A percentile compares a stretch with the other conserved stretches of the same genome.
These are phyloP conservation scores for Sebastes wilsoni DNA, from an alignment of 2,797 vertebrate species.

Conservation along the genomic window DNA sequence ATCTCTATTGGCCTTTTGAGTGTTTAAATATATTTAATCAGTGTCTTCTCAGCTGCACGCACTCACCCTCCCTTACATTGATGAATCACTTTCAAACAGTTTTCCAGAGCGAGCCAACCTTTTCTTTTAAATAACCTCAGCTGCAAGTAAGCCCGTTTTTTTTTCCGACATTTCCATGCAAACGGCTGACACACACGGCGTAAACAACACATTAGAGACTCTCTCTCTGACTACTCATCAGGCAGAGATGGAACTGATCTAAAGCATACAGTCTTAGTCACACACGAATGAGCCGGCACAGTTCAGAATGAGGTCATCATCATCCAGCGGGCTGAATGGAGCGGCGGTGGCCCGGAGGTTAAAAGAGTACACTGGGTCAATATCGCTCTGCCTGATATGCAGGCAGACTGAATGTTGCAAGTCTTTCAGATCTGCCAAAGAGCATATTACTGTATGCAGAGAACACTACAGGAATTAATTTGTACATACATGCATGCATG, in stretches of 20 bases:
- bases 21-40: slow-evolving; percentile 9
- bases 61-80: not conserved
- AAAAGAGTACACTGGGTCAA: slow-evolving; percentile 7
- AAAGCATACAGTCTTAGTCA: slow-evolving; percentile 52
- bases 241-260: slow-evolving; percentile 44
- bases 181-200: not conserved
- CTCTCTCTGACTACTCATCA: slow-evolving; percentile 22
- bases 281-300: slow-evolving; percentile 9
- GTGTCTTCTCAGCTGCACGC: slow-evolving; percentile 2
- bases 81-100: slow-evolving; percentile 15
- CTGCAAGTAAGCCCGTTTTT: slow-evolving; percentile 2
- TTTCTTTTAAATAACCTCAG: slow-evolving; percentile 14
- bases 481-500: not conserved
- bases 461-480: not conserved
- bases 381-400: not conserved
- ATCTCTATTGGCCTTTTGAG: slow-evolving; percentile 5
- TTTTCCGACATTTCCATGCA: slow-evolving; percentile 6
- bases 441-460: not conserved
- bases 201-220: slow-evolving; percentile 30
- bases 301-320: slow-evolving; percentile 55
- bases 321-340: slow-evolving; percentile 21
- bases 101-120: slow-evolving; percentile 1
- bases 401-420: not conserved
- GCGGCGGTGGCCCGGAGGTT: not conserved
- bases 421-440: not conserved